Conservation (phyloP, 1,140 invertebrate genomes). For the Akabosia matsudoensis region DNA sequence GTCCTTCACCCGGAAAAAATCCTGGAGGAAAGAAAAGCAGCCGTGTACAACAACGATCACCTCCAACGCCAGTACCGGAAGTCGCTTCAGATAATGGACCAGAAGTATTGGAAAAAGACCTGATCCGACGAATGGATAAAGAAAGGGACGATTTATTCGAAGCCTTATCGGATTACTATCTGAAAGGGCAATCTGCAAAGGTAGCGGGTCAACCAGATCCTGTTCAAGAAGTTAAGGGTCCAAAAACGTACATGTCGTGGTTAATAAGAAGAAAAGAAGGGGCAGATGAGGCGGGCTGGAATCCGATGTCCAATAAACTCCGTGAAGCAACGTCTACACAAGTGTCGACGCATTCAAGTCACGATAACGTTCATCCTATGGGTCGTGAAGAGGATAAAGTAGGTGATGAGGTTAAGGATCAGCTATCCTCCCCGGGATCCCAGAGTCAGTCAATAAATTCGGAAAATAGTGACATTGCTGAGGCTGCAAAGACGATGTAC, state of each 20-base stretch:
- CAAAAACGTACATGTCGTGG: not conserved
- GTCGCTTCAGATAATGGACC: too few species aligned
- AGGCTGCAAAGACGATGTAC: not conserved
- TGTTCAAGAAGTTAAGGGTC: not conserved
- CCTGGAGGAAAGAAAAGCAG: too few species aligned
- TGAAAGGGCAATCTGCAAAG: not conserved
- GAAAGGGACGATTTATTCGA: not conserved
- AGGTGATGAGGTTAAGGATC: not conserved
- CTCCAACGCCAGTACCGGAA: too few species aligned
- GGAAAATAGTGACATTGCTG: not conserved
- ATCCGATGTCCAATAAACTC: not conserved
- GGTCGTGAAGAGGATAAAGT: not conserved
- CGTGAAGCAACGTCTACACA: not conserved
- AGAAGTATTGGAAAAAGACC: not conserved
- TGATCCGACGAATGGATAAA: not conserved
- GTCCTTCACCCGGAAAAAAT: too few species aligned
- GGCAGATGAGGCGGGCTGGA: not conserved
- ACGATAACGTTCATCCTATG: too few species aligned
- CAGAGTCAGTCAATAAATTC: not conserved
- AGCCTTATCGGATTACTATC: not conserved
- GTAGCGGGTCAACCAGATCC: not conserved
- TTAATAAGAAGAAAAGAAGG: not conserved
- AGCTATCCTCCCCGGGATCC: too few species aligned
- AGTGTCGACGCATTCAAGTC: not conserved
- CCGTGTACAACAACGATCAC: too few species aligned